Evolutionary conservation across 2,113 vertebrate genomes (phyloP).

Genomic region (Connochaetes taurinus): DNA sequence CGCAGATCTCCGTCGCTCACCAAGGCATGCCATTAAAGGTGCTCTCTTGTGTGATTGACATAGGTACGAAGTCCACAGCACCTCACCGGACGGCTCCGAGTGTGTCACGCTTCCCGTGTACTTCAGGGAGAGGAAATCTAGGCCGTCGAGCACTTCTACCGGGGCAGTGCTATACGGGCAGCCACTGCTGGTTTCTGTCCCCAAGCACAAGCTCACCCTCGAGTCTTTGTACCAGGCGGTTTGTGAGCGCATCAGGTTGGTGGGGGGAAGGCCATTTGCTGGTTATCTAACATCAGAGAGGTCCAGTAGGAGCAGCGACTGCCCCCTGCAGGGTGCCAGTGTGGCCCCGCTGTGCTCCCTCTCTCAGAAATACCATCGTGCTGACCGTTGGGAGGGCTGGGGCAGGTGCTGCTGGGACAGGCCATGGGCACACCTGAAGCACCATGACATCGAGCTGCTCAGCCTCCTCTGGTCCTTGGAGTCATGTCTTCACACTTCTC

Average conservation of each 20-base stretch:
- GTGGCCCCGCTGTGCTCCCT: neutral
- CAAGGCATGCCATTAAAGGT: neutral
- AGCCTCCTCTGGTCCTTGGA: neutral
- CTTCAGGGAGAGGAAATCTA: constrained; percentile 91
- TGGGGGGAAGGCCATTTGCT: neutral
- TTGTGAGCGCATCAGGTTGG: constrained; percentile 91
- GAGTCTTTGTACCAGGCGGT: constrained; percentile 88
- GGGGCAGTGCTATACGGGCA: constrained; percentile 92
- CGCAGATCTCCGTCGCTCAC: neutral
- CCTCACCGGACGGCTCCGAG: constrained; percentile 66
- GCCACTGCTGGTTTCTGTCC: constrained; percentile 90
- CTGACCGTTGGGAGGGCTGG: neutral
- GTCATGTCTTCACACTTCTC: neutral
- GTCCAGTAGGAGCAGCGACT: too few relatives aligned
- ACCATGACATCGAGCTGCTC: neutral
- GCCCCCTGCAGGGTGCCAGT: rapidly evolving
- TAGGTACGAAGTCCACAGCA: constrained; percentile 89
- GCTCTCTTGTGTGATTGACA: constrained; percentile 44
- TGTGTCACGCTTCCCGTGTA: constrained; percentile 90
- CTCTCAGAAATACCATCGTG: neutral
- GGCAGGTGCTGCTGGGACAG: neutral
- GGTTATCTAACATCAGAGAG: neutral
- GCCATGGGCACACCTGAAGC: neutral
- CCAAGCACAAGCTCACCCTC: constrained; percentile 87
- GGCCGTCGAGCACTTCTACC: constrained; percentile 83